Base-by-base conservation (phyloP, 2,888 invertebrate species). In the Ophraella communa region DNA sequence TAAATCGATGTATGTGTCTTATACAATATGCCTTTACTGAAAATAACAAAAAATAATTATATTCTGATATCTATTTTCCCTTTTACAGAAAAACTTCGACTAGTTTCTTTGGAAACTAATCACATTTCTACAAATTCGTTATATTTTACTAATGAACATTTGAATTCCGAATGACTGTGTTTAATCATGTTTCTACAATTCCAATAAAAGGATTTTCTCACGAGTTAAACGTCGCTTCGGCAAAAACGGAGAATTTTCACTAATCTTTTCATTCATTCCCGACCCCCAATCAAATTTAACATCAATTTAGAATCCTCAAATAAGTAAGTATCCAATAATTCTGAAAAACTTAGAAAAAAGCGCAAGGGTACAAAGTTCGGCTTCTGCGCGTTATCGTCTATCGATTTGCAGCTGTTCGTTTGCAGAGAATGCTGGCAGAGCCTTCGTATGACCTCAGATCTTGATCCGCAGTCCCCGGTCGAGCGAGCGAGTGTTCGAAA, bases 371-470 rank as follows among this genome's bases (percentile, higher is more conserved):
- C 63, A 67, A 83, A 65, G 60, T 66, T 66, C 65, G 64, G 73
- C 62, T 70, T 69, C 67, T 69, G 71, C 73, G 74, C 73, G 67
- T 66, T 73, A 66, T 63, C 58, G 49, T 64, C 69, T 72, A 73
- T 72, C 72, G 73, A 71, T 74, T 67, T 68, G 71, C 74, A 73
- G 67, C 68, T 59, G 64, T 60, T 71, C 77, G 77, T 80, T 82
- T 82, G 82, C 85, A 83, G 83, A 63, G 65, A 83, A 83, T 83
- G 81, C 83, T 84, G 85, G 85, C 85, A 84, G 84, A 84, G 83
- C 83, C 84, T 83, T 84, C 83, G n/a, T 84, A 83, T 85, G 85
- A 84, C 76, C 74, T 72, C 72, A 71, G 67, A 65, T 64, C 68
- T 71, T 52, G 52, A 52, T 42, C 68, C 84, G 84, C 83, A 82